Conservation (phyloP, 2,888 invertebrate genomes). For the Elegia similella region DNA sequence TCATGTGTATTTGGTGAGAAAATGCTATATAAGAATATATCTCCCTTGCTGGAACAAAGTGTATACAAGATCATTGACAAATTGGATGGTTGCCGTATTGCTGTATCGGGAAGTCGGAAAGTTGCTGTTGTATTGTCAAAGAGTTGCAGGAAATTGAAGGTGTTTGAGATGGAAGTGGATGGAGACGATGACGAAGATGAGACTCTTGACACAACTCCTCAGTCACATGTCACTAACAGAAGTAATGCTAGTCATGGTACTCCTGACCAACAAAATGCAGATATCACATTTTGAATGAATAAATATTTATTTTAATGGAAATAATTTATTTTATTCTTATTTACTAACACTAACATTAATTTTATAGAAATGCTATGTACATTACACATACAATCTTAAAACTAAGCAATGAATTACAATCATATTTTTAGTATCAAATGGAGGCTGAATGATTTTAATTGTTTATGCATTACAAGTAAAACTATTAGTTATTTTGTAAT, state of each 20-base stretch:
- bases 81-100: slow-evolving; percentile 85
- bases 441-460: background rate
- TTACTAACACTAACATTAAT: slow-evolving; percentile 17
- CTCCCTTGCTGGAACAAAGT: slow-evolving; percentile 74
- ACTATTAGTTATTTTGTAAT: too few relatives aligned
- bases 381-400: slow-evolving; percentile 10
- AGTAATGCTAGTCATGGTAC: slow-evolving; percentile 49
- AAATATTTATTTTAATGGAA: slow-evolving; percentile 8
- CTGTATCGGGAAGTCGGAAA: slow-evolving; percentile 92
- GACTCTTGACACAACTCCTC: slow-evolving; percentile 68
- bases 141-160: slow-evolving; percentile 88
- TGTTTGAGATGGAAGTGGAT: slow-evolving; percentile 96
- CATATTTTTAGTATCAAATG: too few relatives aligned
- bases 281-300: slow-evolving; percentile 35
- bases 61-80: slow-evolving; percentile 84
- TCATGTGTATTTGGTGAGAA: slow-evolving; percentile 67
- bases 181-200: slow-evolving; percentile 93
- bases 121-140: slow-evolving; percentile 93
- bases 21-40: slow-evolving; percentile 75
- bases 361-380: slow-evolving; percentile 11
- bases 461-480: too few relatives aligned
- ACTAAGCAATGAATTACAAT: background rate
- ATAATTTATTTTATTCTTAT: slow-evolving; percentile 21
- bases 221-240: slow-evolving; percentile 50
- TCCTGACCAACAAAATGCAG: slow-evolving; percentile 44